Conservation (phyloP, 2,888 invertebrate species). For the Sepiola atlantica region DNA sequence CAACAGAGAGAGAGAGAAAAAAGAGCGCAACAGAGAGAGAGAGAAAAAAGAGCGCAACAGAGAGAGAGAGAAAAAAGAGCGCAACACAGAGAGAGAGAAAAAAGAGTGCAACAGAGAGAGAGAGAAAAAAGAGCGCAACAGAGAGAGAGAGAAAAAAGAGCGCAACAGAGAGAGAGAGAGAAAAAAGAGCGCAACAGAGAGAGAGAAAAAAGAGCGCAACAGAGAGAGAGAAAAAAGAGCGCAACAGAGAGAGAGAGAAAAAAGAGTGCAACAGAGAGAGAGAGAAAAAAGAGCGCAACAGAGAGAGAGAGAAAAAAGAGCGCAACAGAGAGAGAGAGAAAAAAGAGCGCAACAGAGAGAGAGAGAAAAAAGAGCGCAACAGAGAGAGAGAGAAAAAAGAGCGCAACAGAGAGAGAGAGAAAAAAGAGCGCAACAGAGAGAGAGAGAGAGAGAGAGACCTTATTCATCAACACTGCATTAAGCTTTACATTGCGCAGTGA, state of each 20-base stretch:
- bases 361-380: no score
- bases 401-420: no score
- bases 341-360: background rate
- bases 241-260: background rate
- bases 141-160: background rate
- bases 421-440: background rate
- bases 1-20: no score
- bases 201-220: background rate
- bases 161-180: background rate
- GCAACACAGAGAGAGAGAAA: no score
- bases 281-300: background rate
- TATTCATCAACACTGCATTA: constrained; percentile 19
- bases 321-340: background rate
- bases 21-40: no score
- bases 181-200: background rate
- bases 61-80: no score
- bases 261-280: background rate
- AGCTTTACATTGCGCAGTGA: constrained; percentile 20
- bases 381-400: no score
- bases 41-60: no score
- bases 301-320: background rate
- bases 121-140: background rate
- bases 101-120: no score
- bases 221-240: background rate
- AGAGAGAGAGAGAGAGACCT: background rate